Conservation (phyloP, 2,888 invertebrate genomes). For the Adela reaumurella region DNA sequence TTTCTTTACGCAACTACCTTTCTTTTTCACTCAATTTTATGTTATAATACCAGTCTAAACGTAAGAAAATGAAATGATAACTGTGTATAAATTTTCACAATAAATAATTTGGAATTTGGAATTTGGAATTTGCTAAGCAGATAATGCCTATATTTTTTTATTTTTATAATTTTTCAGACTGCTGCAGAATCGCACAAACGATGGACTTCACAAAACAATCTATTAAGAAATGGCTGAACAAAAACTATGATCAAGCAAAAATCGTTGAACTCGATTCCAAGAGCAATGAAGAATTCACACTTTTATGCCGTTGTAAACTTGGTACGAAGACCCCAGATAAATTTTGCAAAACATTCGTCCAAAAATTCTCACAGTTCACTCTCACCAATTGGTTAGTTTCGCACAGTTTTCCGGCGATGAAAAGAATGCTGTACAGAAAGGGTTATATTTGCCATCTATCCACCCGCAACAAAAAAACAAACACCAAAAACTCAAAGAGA, state of each 20-base stretch:
- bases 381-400: constrained; percentile 20
- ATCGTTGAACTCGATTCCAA: background rate
- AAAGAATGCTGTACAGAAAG: constrained; percentile 19
- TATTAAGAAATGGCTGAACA: background rate
- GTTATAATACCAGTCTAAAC: no score
- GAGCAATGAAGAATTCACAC: background rate
- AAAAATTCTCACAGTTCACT: constrained; percentile 20
- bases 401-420: constrained; percentile 14
- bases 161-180: no score
- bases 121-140: no score
- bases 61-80: no score
- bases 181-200: no score
- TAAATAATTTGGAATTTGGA: no score
- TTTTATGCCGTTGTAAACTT: background rate
- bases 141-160: no score
- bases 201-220: background rate
- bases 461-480: constrained; percentile 14
- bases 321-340: background rate
- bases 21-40: no score
- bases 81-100: no score
- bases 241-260: background rate
- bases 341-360: constrained; percentile 5
- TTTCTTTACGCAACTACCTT: no score
- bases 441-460: constrained; percentile 18
- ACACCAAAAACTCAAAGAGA: constrained; percentile 7